Evolutionary conservation across 2,113 vertebrate genomes (phyloP).

Genomic region (Ondatra zibethicus): DNA sequence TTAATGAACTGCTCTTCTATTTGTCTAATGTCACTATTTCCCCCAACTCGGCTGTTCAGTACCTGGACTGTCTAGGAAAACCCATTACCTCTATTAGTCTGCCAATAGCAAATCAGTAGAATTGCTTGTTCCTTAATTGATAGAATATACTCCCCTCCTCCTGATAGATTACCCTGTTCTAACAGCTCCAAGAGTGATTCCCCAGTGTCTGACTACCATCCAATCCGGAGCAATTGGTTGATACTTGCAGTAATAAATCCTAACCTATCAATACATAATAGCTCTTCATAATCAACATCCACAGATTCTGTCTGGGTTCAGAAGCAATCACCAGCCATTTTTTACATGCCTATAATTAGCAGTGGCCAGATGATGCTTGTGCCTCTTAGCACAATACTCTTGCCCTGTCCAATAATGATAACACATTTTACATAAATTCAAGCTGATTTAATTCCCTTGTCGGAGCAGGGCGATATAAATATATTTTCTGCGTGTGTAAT

Average conservation of each 20-base stretch:
- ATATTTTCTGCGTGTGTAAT: constrained; percentile 63
- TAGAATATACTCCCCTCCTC: constrained; percentile 84
- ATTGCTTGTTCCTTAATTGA: constrained; percentile 92
- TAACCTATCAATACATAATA: constrained; percentile 88
- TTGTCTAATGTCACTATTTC: constrained; percentile 84
- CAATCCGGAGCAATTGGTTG: constrained; percentile 81
- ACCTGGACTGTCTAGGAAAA: constrained; percentile 88
- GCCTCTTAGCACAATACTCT: constrained; percentile 51
- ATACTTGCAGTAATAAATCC: constrained; percentile 88
- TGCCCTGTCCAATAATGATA: constrained; percentile 35
- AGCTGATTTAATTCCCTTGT: constrained; percentile 79
- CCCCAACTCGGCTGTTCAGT: constrained; percentile 79
- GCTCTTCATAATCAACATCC: constrained; percentile 85
- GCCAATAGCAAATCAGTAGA: constrained; percentile 88
- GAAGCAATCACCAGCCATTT: constrained; percentile 75
- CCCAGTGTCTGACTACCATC: constrained; percentile 82
- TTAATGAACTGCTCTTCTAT: constrained; percentile 86
- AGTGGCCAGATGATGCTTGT: constrained; percentile 69
- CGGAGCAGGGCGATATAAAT: constrained; percentile 60
- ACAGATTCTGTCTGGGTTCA: constrained; percentile 80
- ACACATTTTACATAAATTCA: constrained; percentile 75
- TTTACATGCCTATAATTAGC: constrained; percentile 85
- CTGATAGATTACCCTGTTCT: constrained; percentile 89
- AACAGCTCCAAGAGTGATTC: constrained; percentile 85
- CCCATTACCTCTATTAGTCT: constrained; percentile 90